phyloP scores from a whole-genome alignment of 2,888 invertebrate genomes.

The Yponomeuta plumbellus region DNA sequence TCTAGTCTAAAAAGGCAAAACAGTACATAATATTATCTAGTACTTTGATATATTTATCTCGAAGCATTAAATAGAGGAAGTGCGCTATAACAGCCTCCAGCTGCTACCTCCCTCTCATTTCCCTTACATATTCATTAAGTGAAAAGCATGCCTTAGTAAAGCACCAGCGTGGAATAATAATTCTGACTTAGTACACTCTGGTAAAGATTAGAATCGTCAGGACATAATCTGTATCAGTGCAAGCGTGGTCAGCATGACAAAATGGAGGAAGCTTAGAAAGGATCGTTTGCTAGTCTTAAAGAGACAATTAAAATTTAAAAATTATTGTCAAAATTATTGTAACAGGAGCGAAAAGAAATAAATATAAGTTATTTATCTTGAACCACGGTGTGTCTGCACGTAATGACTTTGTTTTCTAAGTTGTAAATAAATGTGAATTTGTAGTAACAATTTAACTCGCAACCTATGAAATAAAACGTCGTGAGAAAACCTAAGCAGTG shows the following conservation, averaged over 20 bases:
- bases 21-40: neutral
- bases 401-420: too few species aligned
- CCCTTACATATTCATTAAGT: conserved; percentile 52
- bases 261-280: neutral
- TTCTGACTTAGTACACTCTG: conserved; percentile 26
- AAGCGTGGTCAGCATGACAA: conserved; percentile 44
- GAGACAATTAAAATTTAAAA: too few species aligned
- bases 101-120: conserved; percentile 24
- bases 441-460: too few species aligned
- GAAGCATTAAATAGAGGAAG: neutral
- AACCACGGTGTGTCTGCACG: too few species aligned
- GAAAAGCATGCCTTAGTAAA: conserved; percentile 59
- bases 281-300: too few species aligned
- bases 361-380: too few species aligned
- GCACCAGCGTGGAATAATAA: conserved; percentile 48
- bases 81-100: conserved; percentile 6
- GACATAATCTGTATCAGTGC: conserved; percentile 54
- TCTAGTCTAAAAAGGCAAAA: neutral
- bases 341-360: too few species aligned
- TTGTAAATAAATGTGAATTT: too few species aligned
- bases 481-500: too few species aligned
- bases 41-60: neutral
- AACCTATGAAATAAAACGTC: too few species aligned
- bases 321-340: too few species aligned
- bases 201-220: conserved; percentile 47